Percentiles rank a stretch among this genome's conserved stretches.
phyloP scores from a whole-genome alignment of 1,140 invertebrate species.

The Himalopsyche phryganea region DNA sequence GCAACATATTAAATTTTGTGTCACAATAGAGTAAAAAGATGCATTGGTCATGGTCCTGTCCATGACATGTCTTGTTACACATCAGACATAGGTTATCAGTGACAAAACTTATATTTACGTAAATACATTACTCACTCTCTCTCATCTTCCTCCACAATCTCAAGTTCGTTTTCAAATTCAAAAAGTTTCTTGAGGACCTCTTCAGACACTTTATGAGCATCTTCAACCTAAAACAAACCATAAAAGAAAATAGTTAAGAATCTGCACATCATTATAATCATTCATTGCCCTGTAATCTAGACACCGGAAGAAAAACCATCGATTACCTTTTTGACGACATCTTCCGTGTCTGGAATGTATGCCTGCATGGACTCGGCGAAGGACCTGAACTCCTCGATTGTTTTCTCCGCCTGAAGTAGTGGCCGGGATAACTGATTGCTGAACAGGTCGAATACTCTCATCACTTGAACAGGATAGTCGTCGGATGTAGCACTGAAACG shows the following conservation, averaged over 20 bases:
- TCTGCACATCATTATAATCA: not conserved
- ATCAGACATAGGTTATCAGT: no score
- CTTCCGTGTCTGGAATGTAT: constrained; percentile 25
- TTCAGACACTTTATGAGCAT: constrained; percentile 21
- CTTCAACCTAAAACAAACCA: constrained; percentile 26
- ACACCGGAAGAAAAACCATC: not conserved
- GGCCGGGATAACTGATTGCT: constrained; percentile 28
- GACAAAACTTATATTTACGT: no score
- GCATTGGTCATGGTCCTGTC: no score
- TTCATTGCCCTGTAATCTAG: not conserved
- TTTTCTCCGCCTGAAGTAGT: constrained; percentile 21
- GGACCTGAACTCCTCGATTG: constrained; percentile 22
- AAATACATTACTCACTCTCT: constrained; percentile 27
- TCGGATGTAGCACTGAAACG: constrained; percentile 21
- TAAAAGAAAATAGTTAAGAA: not conserved
- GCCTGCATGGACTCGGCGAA: constrained; percentile 25
- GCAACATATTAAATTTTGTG: no score
- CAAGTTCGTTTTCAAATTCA: constrained; percentile 30
- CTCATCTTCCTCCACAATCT: constrained; percentile 14
- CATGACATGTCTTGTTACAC: no score
- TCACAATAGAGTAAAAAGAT: no score
- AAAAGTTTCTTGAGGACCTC: constrained; percentile 24
- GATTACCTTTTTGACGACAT: constrained; percentile 22
- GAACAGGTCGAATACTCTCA: constrained; percentile 27
- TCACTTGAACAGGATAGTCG: constrained; percentile 22